Base-by-base conservation (phyloP, 2,797 vertebrate species). In the Bovichtus diacanthus region DNA sequence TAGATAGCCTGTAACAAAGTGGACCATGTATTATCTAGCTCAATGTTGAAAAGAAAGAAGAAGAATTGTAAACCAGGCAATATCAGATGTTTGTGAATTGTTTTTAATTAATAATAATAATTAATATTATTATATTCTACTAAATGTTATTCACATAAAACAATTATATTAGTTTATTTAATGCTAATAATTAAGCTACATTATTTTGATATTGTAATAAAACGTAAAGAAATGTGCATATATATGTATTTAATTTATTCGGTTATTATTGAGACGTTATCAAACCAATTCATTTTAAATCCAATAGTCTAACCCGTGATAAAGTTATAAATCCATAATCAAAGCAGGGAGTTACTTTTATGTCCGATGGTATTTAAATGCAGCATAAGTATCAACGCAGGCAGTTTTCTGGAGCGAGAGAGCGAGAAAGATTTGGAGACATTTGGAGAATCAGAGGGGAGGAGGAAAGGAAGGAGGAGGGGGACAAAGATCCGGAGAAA, bases 401-500 rank as follows among this genome's bases (percentile, higher is more conserved):
- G 77, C 61, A 80, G 65, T 64, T 67, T 44, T 4, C 0, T 7
- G 25, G 51, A 61, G 50, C 49, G 79, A 59, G 56, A 53, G 72
- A 15, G 49, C 21, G 53, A 58, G 63, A 0, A 62, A 31, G 71
- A 34, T 18, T 29, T 77, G 56, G 69, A 82, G 80, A 60, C 56
- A 3, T 53, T 54, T n/a, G 61, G 29, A 21, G 73, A 50, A 54
- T 66, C 13, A 21, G 31, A 54, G 54, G 59, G 70, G 72, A 66
- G 60, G 78, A 62, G 56, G 54, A 47, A 16, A 34, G 66, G 64
- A 51, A 76, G 72, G 54, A 73, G 68, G 78, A 80, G 78, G 72
- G 76, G 77, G 56, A 80, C 72, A 74, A 66, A 62, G 71, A 70
- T 12, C 51, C 31, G 53, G 58, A 66, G 81, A 82, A 83, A 76